These are phyloP conservation scores for Conus betulinus DNA, from an alignment of 1,140 invertebrate species.

Conservation along the genomic window DNA sequence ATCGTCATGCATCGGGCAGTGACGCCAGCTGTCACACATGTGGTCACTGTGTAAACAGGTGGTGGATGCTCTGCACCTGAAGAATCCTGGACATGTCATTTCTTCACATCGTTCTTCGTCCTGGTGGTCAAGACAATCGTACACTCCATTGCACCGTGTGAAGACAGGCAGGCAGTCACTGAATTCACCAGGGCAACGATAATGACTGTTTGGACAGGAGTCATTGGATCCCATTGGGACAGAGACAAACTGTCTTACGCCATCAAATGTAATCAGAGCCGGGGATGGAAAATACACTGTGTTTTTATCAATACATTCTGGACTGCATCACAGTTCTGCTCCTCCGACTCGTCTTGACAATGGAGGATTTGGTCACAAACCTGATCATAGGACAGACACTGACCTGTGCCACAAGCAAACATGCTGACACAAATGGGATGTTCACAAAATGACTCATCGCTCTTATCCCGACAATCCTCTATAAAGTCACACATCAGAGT, in stretches of 20 bases:
- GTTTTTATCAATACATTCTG: background rate
- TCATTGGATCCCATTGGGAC: too few relatives aligned
- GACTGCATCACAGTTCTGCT: background rate
- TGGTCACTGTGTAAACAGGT: too few relatives aligned
- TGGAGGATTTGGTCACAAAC: background rate
- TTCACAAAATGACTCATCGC: background rate
- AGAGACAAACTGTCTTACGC: too few relatives aligned
- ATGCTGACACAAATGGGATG: background rate
- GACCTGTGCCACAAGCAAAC: background rate
- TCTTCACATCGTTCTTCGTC: background rate
- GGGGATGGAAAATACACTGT: background rate
- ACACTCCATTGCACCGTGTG: slow-evolving; percentile 24
- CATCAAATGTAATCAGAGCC: background rate
- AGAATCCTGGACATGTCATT: slow-evolving; percentile 36
- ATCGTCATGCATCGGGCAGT: too few relatives aligned
- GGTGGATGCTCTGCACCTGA: too few relatives aligned
- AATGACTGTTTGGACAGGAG: too few relatives aligned
- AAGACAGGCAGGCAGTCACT: too few relatives aligned
- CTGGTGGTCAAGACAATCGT: slow-evolving; percentile 9
- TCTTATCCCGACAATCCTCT: background rate
- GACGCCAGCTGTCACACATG: too few relatives aligned
- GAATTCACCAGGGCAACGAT: too few relatives aligned
- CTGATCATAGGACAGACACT: background rate
- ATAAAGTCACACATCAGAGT: too few relatives aligned
- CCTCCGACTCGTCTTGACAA: background rate